These are phyloP conservation scores for Xestia xanthographa DNA, from an alignment of 2,888 invertebrate genomes.

Conservation along the genomic window DNA sequence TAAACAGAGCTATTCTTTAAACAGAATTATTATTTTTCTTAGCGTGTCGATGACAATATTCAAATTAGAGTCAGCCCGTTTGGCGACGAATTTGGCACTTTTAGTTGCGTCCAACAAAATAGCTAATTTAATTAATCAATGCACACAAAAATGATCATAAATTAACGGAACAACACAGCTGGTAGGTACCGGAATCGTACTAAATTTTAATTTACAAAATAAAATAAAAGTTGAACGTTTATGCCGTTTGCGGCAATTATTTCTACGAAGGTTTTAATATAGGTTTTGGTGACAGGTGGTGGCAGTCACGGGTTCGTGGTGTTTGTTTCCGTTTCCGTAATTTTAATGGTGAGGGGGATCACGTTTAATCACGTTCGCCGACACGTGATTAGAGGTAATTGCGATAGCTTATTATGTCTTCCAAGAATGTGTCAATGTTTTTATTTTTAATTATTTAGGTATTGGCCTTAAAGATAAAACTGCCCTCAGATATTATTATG, in stretches of 20 bases:
- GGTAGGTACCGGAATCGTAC: conserved; percentile 56
- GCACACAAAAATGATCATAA: conserved; percentile 68
- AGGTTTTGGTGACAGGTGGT: conserved; percentile 75
- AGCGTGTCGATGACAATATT: too few relatives aligned
- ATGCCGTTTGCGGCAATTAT: conserved; percentile 72
- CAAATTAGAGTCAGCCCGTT: too few relatives aligned
- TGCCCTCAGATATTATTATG: not conserved
- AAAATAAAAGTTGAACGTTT: conserved; percentile 71
- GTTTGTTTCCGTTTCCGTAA: conserved; percentile 62
- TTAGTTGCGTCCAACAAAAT: too few relatives aligned
- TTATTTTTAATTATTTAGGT: not conserved
- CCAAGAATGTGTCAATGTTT: not conserved
- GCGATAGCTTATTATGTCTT: not conserved
- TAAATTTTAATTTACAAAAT: conserved; percentile 74
- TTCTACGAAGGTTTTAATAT: conserved; percentile 67
- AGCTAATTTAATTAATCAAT: conserved; percentile 72
- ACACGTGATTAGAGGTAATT: conserved; percentile 29
- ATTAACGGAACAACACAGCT: conserved; percentile 31
- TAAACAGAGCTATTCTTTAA: too few relatives aligned
- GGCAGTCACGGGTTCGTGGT: conserved; percentile 73
- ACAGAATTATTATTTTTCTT: too few relatives aligned
- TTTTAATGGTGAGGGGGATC: conserved; percentile 31
- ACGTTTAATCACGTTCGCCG: not conserved
- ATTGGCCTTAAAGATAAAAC: not conserved
- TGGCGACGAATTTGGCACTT: too few relatives aligned